These are phyloP conservation scores for Drosophila birchii DNA, from an alignment of 2,888 invertebrate species.

Conservation along the genomic window DNA sequence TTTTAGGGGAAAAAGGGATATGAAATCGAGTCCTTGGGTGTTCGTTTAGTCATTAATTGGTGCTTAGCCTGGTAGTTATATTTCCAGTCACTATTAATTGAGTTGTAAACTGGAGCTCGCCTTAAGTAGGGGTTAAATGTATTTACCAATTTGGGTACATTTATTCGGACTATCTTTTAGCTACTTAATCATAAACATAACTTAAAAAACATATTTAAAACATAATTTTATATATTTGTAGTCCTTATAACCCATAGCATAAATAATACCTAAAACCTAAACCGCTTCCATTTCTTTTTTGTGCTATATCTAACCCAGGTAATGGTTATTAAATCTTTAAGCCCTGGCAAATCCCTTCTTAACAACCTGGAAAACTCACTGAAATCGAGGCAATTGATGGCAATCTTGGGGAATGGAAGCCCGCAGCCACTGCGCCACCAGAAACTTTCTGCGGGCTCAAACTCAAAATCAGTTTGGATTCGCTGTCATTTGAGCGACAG, in stretches of 20 bases:
- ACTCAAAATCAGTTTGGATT: constrained; percentile 27
- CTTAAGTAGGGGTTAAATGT: background rate
- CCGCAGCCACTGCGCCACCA: constrained; percentile 2
- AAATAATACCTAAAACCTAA: no score
- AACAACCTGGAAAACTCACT: constrained; percentile 13
- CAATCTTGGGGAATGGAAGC: constrained; percentile 6
- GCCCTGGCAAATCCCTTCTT: background rate
- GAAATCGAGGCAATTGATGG: constrained; percentile 21
- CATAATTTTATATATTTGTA: no score
- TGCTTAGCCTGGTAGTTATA: background rate
- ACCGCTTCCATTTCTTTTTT: no score
- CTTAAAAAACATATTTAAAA: background rate
- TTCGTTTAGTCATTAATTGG: constrained; percentile 24
- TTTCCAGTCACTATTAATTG: constrained; percentile 7
- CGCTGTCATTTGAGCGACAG: constrained; percentile 39
- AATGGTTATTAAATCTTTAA: background rate
- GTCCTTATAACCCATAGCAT: no score
- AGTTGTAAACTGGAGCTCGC: constrained; percentile 15
- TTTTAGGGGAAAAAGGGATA: background rate
- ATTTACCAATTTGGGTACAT: no score
- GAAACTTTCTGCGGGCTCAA: constrained; percentile 26
- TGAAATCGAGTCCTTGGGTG: constrained; percentile 2
- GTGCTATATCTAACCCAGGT: no score
- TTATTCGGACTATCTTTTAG: background rate
- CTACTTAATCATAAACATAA: no score